phyloP scores from a whole-genome alignment of 2,113 vertebrate species.

The Chinchilla lanigera region DNA sequence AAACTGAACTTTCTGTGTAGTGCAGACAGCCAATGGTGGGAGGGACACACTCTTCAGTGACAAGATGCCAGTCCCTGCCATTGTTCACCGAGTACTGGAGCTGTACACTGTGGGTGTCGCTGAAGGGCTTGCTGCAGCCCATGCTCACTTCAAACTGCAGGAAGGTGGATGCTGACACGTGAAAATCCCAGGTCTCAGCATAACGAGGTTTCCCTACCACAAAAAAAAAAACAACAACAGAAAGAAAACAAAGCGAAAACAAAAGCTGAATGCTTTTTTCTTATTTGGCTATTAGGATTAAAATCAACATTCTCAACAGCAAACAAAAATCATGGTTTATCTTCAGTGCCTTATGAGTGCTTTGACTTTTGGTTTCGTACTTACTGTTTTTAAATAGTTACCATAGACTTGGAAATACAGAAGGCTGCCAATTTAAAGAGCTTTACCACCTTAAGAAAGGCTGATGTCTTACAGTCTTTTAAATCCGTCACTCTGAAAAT shows the following conservation, averaged over 20 bases:
- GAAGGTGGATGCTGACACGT: conserved; percentile 95
- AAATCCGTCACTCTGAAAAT: neutral
- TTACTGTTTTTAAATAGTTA: conserved; percentile 6
- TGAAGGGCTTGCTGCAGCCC: conserved; percentile 97
- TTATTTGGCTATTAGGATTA: neutral
- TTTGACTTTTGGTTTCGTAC: neutral
- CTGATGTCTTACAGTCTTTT: neutral
- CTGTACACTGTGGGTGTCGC: conserved; percentile 90
- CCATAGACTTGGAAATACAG: neutral
- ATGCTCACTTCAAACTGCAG: conserved; percentile 98
- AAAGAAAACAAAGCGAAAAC: conserved; percentile 28
- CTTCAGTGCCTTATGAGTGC: neutral
- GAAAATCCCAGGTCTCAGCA: conserved; percentile 99
- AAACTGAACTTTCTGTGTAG: conserved; percentile 95
- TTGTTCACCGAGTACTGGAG: conserved; percentile 97
- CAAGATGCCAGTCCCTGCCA: conserved; percentile 94
- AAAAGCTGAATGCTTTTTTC: neutral
- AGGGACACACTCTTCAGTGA: conserved; percentile 97
- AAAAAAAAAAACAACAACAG: conserved; percentile 44
- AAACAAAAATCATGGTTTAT: neutral
- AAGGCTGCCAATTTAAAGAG: neutral
- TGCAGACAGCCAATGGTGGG: conserved; percentile 96
- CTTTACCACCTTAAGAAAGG: neutral
- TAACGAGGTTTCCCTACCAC: conserved; percentile 95
- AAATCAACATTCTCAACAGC: conserved; percentile 3